Percentiles rank a stretch among this genome's conserved stretches.
Conservation (phyloP, 2,888 invertebrate species). For the Ormia ochracea region DNA sequence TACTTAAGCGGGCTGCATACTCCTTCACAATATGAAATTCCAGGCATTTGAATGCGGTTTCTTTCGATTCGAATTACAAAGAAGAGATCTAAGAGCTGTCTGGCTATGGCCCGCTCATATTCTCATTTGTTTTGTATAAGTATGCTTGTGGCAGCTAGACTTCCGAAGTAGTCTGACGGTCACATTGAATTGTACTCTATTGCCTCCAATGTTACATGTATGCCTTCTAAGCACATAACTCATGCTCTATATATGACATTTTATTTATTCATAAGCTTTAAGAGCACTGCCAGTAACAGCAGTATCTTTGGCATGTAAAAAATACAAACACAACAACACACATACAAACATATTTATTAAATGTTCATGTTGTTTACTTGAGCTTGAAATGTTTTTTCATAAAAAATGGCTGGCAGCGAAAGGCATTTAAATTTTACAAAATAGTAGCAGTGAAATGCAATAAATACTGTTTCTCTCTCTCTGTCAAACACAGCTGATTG, state of each 20-base stretch:
- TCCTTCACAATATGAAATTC: too few species aligned
- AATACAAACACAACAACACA: neutral
- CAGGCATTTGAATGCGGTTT: too few species aligned
- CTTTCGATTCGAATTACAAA: too few species aligned
- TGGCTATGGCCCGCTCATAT: too few species aligned
- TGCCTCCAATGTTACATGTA: neutral
- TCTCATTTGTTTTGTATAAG: too few species aligned
- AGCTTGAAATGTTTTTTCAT: neutral
- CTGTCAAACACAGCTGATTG: too few species aligned
- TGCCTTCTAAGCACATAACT: conserved; percentile 23
- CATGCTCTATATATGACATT: conserved; percentile 37
- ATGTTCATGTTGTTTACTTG: conserved; percentile 18
- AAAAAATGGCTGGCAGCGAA: neutral
- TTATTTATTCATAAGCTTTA: conserved; percentile 43
- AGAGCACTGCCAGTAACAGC: neutral
- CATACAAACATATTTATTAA: neutral
- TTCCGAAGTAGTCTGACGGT: too few species aligned
- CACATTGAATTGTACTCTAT: neutral
- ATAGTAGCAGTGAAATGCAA: neutral
- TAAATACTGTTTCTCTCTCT: too few species aligned
- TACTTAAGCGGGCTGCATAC: too few species aligned
- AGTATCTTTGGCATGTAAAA: neutral
- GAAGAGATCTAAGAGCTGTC: too few species aligned
- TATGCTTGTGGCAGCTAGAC: too few species aligned
- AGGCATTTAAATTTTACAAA: neutral